Conservation (phyloP, 2,797 vertebrate genomes). For the Dermochelys coriacea region DNA sequence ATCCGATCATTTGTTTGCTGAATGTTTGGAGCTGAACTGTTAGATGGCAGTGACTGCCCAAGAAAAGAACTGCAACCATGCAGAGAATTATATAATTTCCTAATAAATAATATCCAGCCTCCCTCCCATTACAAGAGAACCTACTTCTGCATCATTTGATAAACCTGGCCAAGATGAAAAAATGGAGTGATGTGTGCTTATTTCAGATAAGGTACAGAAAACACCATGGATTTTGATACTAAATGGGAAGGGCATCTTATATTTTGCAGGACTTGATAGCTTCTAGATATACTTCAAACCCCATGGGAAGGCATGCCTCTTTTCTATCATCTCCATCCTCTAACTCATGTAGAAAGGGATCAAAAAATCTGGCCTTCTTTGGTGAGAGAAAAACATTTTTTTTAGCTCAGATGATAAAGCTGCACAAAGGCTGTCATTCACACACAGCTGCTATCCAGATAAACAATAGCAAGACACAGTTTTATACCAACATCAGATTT, state of each 20-base stretch:
- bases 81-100: not conserved
- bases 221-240: slow-evolving; percentile 26
- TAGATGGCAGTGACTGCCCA: not conserved
- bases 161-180: slow-evolving; percentile 36
- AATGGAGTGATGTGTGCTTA: slow-evolving; percentile 34
- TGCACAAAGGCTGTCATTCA: slow-evolving; percentile 4
- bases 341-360: not conserved
- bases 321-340: not conserved
- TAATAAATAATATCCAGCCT: not conserved
- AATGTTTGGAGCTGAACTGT: not conserved
- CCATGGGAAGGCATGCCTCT: not conserved
- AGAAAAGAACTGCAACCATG: not conserved
- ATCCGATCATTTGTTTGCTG: not conserved
- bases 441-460: not conserved
- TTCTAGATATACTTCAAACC: slow-evolving; percentile 43
- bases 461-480: not conserved
- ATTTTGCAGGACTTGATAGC: slow-evolving; percentile 18
- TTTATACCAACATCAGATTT: not conserved
- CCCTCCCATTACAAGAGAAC: slow-evolving; percentile 17
- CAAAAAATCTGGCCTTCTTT: slow-evolving; percentile 12
- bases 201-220: slow-evolving; percentile 43
- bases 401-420: not conserved
- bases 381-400: not conserved
- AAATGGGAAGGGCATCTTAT: not conserved
- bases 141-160: slow-evolving; percentile 17